Evolutionary conservation across 64 coral and sea anemone species (phyloP), one percentile per base, ranked within the genome.

Genomic region (Catalaphyllia jardinei): DNA sequence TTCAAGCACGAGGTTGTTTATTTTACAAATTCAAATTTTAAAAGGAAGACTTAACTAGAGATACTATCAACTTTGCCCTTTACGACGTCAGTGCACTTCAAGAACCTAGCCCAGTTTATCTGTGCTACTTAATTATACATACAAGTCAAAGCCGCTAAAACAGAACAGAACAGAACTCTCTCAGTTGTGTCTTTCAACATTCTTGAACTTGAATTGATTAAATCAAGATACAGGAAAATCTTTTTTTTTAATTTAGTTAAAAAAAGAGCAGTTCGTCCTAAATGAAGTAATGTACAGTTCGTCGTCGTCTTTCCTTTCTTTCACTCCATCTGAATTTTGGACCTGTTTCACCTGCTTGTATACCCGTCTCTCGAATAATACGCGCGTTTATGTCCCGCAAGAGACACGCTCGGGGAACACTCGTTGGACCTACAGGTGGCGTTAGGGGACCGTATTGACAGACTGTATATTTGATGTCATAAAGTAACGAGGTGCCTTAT

Each of bases 341-440:
- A 82, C 79, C 79, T 82, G 79, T 82, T 17, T 22, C 0, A 82
- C 59, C 60, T 82, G 79, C 19, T 22, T 35, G 8, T 24, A 6
- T 82, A 82, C 79, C 60, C 33, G 79, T 30, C 29, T 60, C 17
- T 65, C 25, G 15, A 9, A 28, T 28, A 7, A 5, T 12, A 49
- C 76, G 77, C 4, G 8, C 28, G 55, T 1, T 15, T 55, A 14
- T 28, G 9, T 31, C 52, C 33, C 78, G 51, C 25, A 28, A 2
- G 28, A 29, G 27, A 61, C 2, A 59, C 8, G 11, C 14, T 31
- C 28, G 79, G 38, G 10, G 29, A 62, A 8, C 22, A 10, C 65
- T 69, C n/a, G 11, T 11, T 27, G 20, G 22, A 69, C 20, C n/a
- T 24, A 69, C 22, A 22, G 4, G 65, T 24, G 1, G 10, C 20